phyloP scores from a whole-genome alignment of 2,888 invertebrate genomes.

The Bombylius major region DNA sequence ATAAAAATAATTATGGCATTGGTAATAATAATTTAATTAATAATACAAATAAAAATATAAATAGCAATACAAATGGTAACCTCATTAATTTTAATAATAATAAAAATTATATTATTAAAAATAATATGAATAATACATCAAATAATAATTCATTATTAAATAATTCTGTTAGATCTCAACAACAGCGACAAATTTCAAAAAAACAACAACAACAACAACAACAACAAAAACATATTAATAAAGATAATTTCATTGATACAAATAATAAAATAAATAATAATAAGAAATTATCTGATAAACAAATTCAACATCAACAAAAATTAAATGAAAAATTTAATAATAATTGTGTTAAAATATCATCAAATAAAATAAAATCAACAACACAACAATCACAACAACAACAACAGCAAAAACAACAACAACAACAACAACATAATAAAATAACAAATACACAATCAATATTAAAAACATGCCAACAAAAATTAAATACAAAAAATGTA shows the following conservation, averaged over 20 bases:
- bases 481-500: too few species aligned
- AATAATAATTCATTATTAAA: not conserved
- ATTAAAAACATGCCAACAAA: too few species aligned
- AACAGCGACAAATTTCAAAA: not conserved
- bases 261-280: not conserved
- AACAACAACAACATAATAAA: constrained; percentile 4
- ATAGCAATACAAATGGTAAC: not conserved
- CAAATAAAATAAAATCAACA: not conserved
- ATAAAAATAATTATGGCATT: not conserved
- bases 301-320: not conserved
- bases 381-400: not conserved
- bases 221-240: not conserved
- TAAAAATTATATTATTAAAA: constrained; percentile 2
- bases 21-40: not conserved
- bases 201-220: not conserved
- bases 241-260: not conserved
- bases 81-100: not conserved
- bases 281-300: not conserved
- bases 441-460: too few species aligned
- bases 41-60: not conserved
- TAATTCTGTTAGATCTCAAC: not conserved
- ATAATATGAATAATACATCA: not conserved
- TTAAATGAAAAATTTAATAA: not conserved
- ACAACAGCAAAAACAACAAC: constrained; percentile 6
- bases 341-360: not conserved